A percentile compares a stretch with the other conserved stretches of the same genome.
These are phyloP conservation scores for Chlorops oryzae DNA, from an alignment of 1,140 invertebrate species.

Conservation along the genomic window DNA sequence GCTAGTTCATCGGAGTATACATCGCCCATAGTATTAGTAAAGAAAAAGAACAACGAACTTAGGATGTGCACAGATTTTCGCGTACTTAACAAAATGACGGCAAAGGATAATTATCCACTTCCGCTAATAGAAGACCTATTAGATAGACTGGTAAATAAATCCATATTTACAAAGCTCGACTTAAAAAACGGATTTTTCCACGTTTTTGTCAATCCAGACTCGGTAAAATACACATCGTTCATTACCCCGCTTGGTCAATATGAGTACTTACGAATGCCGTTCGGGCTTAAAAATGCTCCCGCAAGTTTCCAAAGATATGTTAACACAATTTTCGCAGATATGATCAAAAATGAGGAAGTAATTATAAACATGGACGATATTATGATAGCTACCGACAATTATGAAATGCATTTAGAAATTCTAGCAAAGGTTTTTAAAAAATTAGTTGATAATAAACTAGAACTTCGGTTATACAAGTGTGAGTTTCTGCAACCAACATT, in stretches of 20 bases:
- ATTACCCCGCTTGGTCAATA: conserved; percentile 21
- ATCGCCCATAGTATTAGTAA: too few relatives aligned
- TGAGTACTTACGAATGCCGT: conserved; percentile 33
- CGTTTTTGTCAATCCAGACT: conserved; percentile 17
- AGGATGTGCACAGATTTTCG: conserved; percentile 22
- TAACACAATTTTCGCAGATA: conserved; percentile 13
- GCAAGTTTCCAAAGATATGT: conserved; percentile 26
- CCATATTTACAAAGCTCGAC: conserved; percentile 18
- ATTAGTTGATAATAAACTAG: conserved; percentile 13
- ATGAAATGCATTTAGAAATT: conserved; percentile 19
- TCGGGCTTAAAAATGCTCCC: conserved; percentile 20
- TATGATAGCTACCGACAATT: conserved; percentile 14
- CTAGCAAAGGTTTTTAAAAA: conserved; percentile 16
- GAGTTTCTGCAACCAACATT: conserved; percentile 15
- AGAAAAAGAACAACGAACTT: conserved; percentile 15
- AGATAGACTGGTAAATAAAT: conserved; percentile 12
- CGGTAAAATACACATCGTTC: conserved; percentile 21
- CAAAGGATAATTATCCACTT: conserved; percentile 17
- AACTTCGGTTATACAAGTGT: conserved; percentile 24
- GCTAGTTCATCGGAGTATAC: too few relatives aligned
- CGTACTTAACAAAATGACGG: conserved; percentile 16
- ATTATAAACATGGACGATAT: conserved; percentile 23
- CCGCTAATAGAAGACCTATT: conserved; percentile 19
- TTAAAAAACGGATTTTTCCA: conserved; percentile 16
- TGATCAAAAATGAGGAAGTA: conserved; percentile 2